These are phyloP conservation scores for Ptilorrhoa leucosticta DNA, from an alignment of 2,113 vertebrate genomes.

Conservation along the genomic window DNA sequence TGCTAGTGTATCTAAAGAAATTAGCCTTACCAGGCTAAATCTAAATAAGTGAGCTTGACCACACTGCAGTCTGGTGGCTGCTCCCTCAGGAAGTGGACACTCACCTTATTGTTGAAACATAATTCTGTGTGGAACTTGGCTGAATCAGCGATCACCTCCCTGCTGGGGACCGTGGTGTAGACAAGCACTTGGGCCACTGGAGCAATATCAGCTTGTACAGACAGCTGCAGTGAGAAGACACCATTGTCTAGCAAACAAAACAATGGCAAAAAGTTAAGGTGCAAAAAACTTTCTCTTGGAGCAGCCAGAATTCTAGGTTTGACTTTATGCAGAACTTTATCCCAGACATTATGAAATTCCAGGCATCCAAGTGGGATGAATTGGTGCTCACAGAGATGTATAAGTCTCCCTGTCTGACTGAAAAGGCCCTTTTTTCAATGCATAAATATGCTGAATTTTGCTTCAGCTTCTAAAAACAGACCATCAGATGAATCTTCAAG, in stretches of 20 bases:
- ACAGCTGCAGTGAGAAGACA: conserved; percentile 60
- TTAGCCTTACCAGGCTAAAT: background rate
- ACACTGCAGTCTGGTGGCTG: background rate
- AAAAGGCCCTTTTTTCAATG: background rate
- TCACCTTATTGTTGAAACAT: conserved; percentile 85
- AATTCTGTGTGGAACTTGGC: conserved; percentile 69
- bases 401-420: background rate
- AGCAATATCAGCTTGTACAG: conserved; percentile 61
- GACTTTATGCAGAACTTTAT: background rate
- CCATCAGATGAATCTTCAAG: background rate
- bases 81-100: background rate
- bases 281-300: background rate
- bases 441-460: background rate
- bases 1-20: background rate
- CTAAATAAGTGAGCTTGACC: background rate
- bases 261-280: background rate
- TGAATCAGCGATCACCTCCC: conserved; percentile 83
- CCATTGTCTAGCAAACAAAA: conserved; percentile 65
- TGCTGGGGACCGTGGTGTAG: conserved; percentile 73
- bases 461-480: background rate
- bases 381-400: background rate
- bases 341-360: background rate
- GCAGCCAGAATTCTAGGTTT: background rate
- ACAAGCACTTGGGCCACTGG: conserved; percentile 81
- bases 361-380: background rate